Evolutionary conservation across 2,797 vertebrate genomes (phyloP).

Genomic region (Distichodus sexfasciatus): DNA sequence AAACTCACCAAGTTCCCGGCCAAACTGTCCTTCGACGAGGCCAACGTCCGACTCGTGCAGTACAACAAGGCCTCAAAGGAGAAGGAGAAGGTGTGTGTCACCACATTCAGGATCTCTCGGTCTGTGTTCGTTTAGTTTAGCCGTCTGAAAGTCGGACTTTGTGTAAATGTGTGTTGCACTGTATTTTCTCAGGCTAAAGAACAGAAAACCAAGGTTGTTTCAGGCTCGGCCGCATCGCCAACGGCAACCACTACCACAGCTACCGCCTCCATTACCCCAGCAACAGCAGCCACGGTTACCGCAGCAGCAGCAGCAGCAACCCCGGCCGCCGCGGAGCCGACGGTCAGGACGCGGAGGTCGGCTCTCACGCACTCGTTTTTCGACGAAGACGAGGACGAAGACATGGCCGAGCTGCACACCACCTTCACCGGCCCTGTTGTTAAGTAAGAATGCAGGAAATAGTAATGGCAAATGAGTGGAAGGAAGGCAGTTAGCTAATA

Average conservation of each 20-base stretch:
- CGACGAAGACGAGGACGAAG: conserved; percentile 85
- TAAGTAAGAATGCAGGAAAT: conserved; percentile 80
- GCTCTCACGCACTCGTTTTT: conserved; percentile 68
- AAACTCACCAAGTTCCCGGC: conserved; percentile 81
- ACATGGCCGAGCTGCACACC: conserved; percentile 85
- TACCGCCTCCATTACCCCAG: neutral
- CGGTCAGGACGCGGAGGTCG: conserved; percentile 70
- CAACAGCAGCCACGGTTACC: conserved; percentile 8
- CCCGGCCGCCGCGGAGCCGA: conserved; percentile 33
- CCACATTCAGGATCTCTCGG: too few relatives aligned
- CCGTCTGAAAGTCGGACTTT: neutral
- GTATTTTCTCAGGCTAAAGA: conserved; percentile 33
- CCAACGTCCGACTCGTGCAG: conserved; percentile 90
- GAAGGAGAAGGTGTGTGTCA: conserved; percentile 62
- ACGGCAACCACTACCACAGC: neutral
- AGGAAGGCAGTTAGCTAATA: too few relatives aligned
- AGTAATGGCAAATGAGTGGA: too few relatives aligned
- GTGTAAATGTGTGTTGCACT: neutral
- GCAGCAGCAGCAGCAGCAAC: neutral
- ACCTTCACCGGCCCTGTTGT: conserved; percentile 92
- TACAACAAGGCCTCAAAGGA: conserved; percentile 86
- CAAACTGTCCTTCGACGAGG: conserved; percentile 89
- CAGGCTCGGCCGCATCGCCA: neutral
- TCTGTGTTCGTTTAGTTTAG: neutral
- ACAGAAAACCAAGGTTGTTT: conserved; percentile 21